phyloP scores from a whole-genome alignment of 1,140 invertebrate genomes.

The Heliconius hewitsoni region DNA sequence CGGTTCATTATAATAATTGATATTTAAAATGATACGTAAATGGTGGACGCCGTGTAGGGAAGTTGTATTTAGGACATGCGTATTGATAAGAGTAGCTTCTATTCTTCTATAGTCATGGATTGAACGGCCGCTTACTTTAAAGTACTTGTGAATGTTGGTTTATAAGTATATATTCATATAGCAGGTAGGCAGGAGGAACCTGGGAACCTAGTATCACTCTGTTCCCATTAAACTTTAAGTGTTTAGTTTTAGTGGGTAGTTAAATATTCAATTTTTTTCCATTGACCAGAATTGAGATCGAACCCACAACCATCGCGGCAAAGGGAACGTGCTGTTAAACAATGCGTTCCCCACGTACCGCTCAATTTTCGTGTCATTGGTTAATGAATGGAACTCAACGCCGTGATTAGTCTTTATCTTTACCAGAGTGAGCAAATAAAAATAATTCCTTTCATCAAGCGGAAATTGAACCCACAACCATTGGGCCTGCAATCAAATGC shows the following conservation, averaged over 20 bases:
- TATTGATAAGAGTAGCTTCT: constrained; percentile 21
- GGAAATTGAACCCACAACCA: background rate
- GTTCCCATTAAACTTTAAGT: too few relatives aligned
- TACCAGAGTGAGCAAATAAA: background rate
- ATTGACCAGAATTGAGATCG: background rate
- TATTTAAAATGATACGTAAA: constrained; percentile 27
- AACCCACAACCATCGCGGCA: too few relatives aligned
- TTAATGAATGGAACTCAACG: background rate
- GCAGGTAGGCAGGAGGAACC: too few relatives aligned
- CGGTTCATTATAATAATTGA: constrained; percentile 36
- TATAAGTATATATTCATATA: background rate
- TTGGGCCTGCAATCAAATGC: too few relatives aligned
- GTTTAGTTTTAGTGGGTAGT: too few relatives aligned
- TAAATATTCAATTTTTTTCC: background rate
- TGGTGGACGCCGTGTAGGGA: constrained; percentile 22
- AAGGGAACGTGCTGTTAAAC: too few relatives aligned
- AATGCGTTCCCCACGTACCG: too few relatives aligned
- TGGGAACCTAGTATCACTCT: too few relatives aligned
- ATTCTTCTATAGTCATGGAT: background rate
- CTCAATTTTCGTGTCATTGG: too few relatives aligned
- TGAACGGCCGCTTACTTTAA: background rate
- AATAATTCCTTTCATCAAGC: background rate
- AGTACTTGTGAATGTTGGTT: background rate
- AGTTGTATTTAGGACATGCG: constrained; percentile 33
- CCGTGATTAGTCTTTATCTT: background rate